Conservation (phyloP, 2,113 vertebrate genomes). For the Ellobius talpinus region DNA sequence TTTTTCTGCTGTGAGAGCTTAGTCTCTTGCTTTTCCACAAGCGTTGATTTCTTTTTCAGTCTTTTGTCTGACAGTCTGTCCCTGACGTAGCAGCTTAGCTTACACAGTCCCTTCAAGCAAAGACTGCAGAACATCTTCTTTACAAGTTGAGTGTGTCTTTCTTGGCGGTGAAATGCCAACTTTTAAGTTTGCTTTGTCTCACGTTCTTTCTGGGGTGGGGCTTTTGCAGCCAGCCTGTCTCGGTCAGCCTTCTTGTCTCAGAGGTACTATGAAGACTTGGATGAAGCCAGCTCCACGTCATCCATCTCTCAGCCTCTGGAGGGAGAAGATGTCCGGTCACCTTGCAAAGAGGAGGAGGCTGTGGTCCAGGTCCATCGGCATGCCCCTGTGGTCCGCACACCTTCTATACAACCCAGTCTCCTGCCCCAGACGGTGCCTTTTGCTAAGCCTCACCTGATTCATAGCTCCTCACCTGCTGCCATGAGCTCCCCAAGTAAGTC, state of each 20-base stretch:
- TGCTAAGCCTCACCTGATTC: conserved; percentile 86
- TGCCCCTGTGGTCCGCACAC: conserved; percentile 91
- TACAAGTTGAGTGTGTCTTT: not conserved
- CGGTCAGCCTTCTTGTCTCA: conserved; percentile 96
- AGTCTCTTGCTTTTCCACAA: not conserved
- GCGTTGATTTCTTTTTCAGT: not conserved
- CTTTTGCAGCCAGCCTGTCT: conserved; percentile 92
- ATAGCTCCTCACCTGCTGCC: conserved; percentile 82
- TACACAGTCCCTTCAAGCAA: not conserved
- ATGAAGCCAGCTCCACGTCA: conserved; percentile 95
- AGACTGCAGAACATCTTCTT: not conserved
- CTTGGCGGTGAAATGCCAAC: not conserved
- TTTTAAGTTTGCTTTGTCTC: not conserved
- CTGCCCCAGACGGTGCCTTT: conserved; percentile 88
- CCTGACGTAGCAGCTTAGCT: not conserved
- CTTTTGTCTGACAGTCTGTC: not conserved
- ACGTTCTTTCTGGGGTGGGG: not conserved
- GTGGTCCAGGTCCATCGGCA: conserved; percentile 87
- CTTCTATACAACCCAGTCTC: conserved; percentile 93
- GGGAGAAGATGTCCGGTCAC: conserved; percentile 86
- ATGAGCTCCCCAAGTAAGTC: conserved; percentile 86
- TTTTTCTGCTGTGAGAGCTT: not conserved
- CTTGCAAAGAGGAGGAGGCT: conserved; percentile 87
- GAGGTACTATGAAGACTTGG: conserved; percentile 95
- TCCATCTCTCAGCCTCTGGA: conserved; percentile 93